Evolutionary conservation across 2,888 invertebrate species (phyloP), one percentile per base, ranked within the genome.

Genomic region (Troilus luridus): DNA sequence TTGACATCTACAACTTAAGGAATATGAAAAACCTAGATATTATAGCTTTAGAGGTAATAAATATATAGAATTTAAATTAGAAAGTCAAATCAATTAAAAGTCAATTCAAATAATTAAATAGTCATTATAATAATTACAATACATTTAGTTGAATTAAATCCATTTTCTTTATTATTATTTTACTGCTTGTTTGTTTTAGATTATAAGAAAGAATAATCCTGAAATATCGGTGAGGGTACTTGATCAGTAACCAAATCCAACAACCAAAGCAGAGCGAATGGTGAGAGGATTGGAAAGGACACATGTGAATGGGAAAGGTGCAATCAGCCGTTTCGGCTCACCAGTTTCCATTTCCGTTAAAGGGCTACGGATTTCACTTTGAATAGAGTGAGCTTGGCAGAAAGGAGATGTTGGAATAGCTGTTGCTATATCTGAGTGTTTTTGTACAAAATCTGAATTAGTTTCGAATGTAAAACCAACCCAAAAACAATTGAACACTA

Each of bases 281-380:
- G 67, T 24, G 67, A 67, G 24, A 67, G 67, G 8, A 24, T 24
- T 12, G 24, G 67, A 67, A 67, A 67, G 67, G 67, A 67, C 67
- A 67, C 27, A 67, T n/a, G 67, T 67, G 67, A 67, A 67, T 67
- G 67, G 41, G 67, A 67, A 67, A 67, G 67, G 67, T 67, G 24
- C 24, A 67, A 67, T 67, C 67, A 67, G 67, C 7, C 24, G 67
- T 67, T 67, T 67, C 67, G 67, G 67, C 14, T 67, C 12, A 27
- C 27, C 24, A 24, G 67, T 14, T 67, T 67, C 67, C 24, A 67
- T 24, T 67, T 24, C 67, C 67, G 24, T 9, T 14, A 27, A 27
- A 27, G 67, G n/a, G 67, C 24, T 27, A 24, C 11, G 67, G 12
- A 67, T 67, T 67, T 67, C 67, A 67, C 67, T 67, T 67, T 27